Conservation (phyloP, 2,113 vertebrate species). For the Neodontobutis hainanensis region DNA sequence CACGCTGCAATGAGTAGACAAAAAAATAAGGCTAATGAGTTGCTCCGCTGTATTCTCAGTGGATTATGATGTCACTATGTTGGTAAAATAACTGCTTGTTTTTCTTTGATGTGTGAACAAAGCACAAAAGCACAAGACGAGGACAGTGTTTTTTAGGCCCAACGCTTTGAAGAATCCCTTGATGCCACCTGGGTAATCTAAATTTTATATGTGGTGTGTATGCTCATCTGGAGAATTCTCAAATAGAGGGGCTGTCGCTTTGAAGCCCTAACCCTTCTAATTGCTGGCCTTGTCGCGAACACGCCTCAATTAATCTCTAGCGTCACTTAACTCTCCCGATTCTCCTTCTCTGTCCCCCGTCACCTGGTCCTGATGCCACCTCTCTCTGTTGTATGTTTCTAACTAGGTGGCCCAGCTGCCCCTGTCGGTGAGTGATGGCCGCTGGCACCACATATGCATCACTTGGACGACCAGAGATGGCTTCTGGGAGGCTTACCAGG, state of each 20-base stretch:
- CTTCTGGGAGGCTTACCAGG: slow-evolving; percentile 98
- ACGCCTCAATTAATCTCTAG: slow-evolving; percentile 30
- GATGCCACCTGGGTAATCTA: slow-evolving; percentile 70
- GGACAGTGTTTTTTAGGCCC: slow-evolving; percentile 42
- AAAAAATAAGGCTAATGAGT: slow-evolving; percentile 49
- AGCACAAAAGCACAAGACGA: slow-evolving; percentile 33
- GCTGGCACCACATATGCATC: slow-evolving; percentile 98
- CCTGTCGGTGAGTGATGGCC: slow-evolving; percentile 91
- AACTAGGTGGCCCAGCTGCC: slow-evolving; percentile 92
- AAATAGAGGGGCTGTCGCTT: slow-evolving; percentile 34
- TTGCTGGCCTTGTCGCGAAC: slow-evolving; percentile 57
- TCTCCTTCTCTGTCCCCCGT: background rate
- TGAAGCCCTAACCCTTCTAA: slow-evolving; percentile 59
- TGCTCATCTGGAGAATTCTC: slow-evolving; percentile 44
- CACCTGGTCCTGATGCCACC: background rate
- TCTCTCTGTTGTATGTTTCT: background rate
- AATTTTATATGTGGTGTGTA: slow-evolving; percentile 42
- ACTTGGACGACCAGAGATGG: slow-evolving; percentile 98
- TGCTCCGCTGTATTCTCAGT: slow-evolving; percentile 33
- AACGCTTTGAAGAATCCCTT: slow-evolving; percentile 64
- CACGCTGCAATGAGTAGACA: slow-evolving; percentile 1
- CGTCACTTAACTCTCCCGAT: slow-evolving; percentile 6
- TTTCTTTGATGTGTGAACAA: slow-evolving; percentile 64
- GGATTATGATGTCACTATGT: slow-evolving; percentile 56
- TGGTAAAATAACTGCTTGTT: slow-evolving; percentile 55